Percentiles rank a stretch among this genome's conserved stretches.
These are phyloP conservation scores for Sabatieria punctata DNA, from an alignment of 2,888 invertebrate genomes.

Conservation along the genomic window DNA sequence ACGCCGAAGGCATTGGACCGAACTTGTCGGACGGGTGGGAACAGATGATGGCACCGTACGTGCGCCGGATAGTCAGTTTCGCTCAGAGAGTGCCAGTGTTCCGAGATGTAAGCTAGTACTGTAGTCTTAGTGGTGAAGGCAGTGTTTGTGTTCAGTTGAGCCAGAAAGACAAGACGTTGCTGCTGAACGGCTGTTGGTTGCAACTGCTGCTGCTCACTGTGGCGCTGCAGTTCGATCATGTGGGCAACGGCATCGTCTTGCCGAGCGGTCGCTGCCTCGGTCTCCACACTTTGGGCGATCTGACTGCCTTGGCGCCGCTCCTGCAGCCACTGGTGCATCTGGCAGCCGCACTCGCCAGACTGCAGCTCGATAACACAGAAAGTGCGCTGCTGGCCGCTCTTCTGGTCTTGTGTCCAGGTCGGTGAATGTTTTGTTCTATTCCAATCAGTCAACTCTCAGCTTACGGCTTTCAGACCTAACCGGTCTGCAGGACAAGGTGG, in stretches of 20 bases:
- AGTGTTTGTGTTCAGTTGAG: background rate
- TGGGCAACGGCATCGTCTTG: background rate
- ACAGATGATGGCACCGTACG: background rate
- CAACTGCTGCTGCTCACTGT: background rate
- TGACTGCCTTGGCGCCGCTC: background rate
- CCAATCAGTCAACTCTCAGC: too few species aligned
- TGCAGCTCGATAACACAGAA: constrained; percentile 4
- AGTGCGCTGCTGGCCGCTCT: constrained; percentile 1
- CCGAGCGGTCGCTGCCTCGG: background rate
- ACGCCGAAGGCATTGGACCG: too few species aligned
- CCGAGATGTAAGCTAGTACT: background rate
- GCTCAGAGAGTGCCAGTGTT: background rate
- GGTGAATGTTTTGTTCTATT: background rate
- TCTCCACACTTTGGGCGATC: background rate
- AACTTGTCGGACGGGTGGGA: background rate
- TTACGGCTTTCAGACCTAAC: too few species aligned
- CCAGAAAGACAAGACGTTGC: background rate
- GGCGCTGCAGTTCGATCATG: background rate
- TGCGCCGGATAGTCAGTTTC: constrained; percentile 2
- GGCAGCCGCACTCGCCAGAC: background rate
- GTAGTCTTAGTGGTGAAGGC: background rate
- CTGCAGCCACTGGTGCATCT: background rate
- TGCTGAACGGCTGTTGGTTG: background rate
- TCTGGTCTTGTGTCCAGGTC: constrained; percentile 4
- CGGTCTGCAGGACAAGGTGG: too few species aligned